Base-by-base conservation (phyloP, 2,113 vertebrate species). In the Channa maculata region DNA sequence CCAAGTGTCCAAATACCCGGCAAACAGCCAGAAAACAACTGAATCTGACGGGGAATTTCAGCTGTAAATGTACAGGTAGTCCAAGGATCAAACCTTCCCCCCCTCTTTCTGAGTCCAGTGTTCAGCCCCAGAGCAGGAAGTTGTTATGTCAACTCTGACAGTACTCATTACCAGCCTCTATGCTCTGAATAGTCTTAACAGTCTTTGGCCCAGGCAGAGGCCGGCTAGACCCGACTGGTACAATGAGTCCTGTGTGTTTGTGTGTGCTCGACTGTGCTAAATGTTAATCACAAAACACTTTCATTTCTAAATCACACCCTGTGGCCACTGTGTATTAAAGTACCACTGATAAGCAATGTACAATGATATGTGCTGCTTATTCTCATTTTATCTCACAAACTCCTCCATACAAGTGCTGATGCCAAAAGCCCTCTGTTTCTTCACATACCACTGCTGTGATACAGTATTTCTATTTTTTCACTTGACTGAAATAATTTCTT, bases 81-180 rank as follows among this genome's bases (percentile, higher is more conserved):
- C 51, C 63, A 61, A 12, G 59, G 73, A 68, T 61, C 38, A 33
- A 14, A 14, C 13, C 43, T 0, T 15, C 63, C 12, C 55, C 13
- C 13, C 33, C 49, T 34, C 1, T 13, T 54, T 62, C 49, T 15
- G 38, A 61, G 69, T 80, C 71, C 65, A 37, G 53, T 14, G 58
- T 71, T 72, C 71, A 70, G 75, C 68, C 59, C 63, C 83, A 69
- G 61, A 75, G 75, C 70, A 13, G 75, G 68, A 58, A 77, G 71
- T 77, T 87, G 87, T 86, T 83, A 77, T 86, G 83, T 88, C 77
- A 85, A 76, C 83, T 79, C 81, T 86, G 79, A 88, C 81, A 84
- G 74, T 41, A 67, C 86, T 86, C 86, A 84, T 90, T 89, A 91
- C 49, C 55, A 60, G 77, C 53, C 44, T 76, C 63, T 71, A 75